Conservation (phyloP, 2,797 vertebrate genomes). For the Cottoperca gobio region DNA sequence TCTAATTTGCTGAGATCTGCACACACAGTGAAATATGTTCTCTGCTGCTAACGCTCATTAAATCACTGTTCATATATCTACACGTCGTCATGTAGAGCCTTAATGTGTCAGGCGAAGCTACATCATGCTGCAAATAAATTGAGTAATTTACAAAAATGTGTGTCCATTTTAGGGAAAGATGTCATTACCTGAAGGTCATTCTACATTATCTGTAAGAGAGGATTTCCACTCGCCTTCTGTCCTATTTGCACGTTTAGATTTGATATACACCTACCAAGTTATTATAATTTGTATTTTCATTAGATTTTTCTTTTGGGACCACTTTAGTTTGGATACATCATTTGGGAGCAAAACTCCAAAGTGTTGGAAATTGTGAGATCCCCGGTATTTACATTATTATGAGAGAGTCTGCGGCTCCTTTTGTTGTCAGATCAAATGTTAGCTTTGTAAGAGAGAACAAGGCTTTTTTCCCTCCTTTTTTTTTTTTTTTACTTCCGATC, state of each 20-base stretch:
- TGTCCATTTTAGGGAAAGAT: not conserved
- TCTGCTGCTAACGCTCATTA: conserved; percentile 7
- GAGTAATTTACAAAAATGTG: conserved; percentile 7
- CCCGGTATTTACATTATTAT: conserved; percentile 24
- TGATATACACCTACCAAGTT: not conserved
- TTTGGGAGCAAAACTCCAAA: conserved; percentile 13
- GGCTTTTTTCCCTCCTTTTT: conserved; percentile 6
- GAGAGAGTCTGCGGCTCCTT: conserved; percentile 26
- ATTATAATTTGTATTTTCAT: not conserved
- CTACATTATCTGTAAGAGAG: not conserved
- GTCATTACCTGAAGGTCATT: conserved; percentile 31
- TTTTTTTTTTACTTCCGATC: not conserved
- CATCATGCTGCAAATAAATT: not conserved
- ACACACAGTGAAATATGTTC: conserved; percentile 4
- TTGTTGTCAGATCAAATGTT: conserved; percentile 60
- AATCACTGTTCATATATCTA: not conserved
- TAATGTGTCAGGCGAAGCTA: not conserved
- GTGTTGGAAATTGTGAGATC: conserved; percentile 18
- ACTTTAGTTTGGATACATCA: not conserved
- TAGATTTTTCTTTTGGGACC: not conserved
- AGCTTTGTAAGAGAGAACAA: conserved; percentile 47
- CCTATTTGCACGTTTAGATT: not conserved
- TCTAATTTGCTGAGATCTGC: conserved; percentile 19
- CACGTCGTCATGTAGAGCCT: not conserved
- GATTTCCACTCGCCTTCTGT: not conserved